A percentile compares a stretch with the other conserved stretches of the same genome.
These are phyloP conservation scores for Heliconius hewitsoni DNA, from an alignment of 1,140 invertebrate species.

Conservation along the genomic window DNA sequence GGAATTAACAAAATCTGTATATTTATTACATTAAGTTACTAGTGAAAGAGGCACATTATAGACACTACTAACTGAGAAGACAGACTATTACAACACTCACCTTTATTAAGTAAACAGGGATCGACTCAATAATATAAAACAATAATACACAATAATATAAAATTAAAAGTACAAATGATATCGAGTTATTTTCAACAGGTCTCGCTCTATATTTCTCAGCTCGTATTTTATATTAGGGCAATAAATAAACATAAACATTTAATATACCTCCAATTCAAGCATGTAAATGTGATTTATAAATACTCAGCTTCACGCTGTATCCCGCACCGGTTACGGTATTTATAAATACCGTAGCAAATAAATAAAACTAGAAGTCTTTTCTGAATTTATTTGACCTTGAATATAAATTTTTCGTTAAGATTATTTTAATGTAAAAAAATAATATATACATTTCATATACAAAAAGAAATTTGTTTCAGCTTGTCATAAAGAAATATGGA, in stretches of 20 bases:
- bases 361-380: not conserved
- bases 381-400: not conserved
- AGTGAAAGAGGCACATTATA: no score
- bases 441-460: no score
- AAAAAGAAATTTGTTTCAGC: no score
- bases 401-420: not conserved
- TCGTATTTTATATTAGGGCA: not conserved
- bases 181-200: not conserved
- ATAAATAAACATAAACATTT: slow-evolving; percentile 4
- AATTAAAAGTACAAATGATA: not conserved
- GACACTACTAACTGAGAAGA: no score
- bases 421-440: no score
- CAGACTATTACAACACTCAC: no score
- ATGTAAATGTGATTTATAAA: not conserved
- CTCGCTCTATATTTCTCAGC: not conserved
- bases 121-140: not conserved
- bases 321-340: no score
- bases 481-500: no score
- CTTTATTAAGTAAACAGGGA: not conserved
- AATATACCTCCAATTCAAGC: not conserved
- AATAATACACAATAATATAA: not conserved
- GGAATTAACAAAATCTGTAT: no score
- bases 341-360: not conserved
- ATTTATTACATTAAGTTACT: no score
- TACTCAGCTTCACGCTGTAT: no score